Evolutionary conservation across 2,888 invertebrate genomes (phyloP).

Genomic region (Congeria kusceri): DNA sequence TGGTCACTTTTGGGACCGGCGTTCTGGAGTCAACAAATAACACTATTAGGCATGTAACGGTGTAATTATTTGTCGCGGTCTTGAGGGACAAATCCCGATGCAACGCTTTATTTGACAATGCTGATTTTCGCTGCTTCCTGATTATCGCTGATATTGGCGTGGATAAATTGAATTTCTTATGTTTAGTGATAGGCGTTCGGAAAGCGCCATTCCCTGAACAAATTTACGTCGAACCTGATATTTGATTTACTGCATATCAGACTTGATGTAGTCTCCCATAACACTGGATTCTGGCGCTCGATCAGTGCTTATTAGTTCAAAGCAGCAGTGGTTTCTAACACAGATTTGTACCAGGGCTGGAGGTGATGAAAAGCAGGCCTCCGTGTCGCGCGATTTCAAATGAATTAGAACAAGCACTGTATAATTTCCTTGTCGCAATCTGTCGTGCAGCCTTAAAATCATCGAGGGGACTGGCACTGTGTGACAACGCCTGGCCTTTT

Average conservation of each 20-base stretch:
- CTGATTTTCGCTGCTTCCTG: conserved; percentile 39
- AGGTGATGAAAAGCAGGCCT: conserved; percentile 53
- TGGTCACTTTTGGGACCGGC: conserved; percentile 40
- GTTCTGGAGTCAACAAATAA: conserved; percentile 61
- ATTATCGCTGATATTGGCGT: conserved; percentile 47
- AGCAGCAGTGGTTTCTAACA: conserved; percentile 32
- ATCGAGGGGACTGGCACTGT: neutral
- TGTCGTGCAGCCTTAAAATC: neutral
- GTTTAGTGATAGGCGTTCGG: conserved; percentile 47
- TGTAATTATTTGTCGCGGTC: conserved; percentile 63
- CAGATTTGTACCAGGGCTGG: conserved; percentile 37
- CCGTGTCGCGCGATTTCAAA: conserved; percentile 38
- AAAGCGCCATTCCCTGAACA: conserved; percentile 55
- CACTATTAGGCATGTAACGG: conserved; percentile 56
- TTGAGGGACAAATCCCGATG: conserved; percentile 55
- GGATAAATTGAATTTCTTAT: conserved; percentile 66
- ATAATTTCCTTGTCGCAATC: too few species aligned
- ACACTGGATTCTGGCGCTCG: conserved; percentile 19
- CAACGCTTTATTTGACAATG: conserved; percentile 63
- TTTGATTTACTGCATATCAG: conserved; percentile 61
- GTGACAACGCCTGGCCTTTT: too few species aligned
- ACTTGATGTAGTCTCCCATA: conserved; percentile 29
- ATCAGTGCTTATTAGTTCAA: conserved; percentile 45
- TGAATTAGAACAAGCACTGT: neutral
- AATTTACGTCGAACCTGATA: conserved; percentile 59